Percentiles rank a stretch among this genome's conserved stretches.
Conservation (phyloP, 2,113 vertebrate genomes). For the Tupaia tana region DNA sequence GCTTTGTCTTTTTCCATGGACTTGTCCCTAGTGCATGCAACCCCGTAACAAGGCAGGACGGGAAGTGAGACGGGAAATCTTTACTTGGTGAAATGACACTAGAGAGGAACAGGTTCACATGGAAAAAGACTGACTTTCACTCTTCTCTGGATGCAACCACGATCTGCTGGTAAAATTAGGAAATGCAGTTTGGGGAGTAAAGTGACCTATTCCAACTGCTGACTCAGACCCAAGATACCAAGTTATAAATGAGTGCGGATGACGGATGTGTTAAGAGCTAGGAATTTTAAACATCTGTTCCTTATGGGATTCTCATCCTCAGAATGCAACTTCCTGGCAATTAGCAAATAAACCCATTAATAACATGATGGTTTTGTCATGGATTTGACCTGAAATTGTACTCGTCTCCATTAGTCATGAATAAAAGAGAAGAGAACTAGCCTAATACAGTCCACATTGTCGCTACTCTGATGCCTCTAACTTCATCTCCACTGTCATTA, state of each 20-base stretch:
- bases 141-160: fast-evolving
- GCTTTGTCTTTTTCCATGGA: no score
- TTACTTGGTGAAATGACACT: not conserved
- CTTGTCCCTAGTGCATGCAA: no score
- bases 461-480: not conserved
- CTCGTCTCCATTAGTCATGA: not conserved
- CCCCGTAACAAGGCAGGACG: not conserved
- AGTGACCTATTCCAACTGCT: not conserved
- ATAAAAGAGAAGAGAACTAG: not conserved
- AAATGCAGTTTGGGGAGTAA: not conserved
- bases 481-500: not conserved
- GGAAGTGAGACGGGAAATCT: not conserved
- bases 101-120: not conserved
- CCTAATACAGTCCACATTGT: not conserved
- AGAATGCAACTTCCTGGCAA: not conserved
- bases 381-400: not conserved
- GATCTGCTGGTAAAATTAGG: no score
- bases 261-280: not conserved
- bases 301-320: not conserved
- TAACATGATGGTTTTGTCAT: not conserved
- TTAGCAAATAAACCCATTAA: not conserved
- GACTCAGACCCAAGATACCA: no score
- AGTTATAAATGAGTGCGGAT: not conserved
- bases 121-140: not conserved
- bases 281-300: not conserved